These are phyloP conservation scores for Entomobrya proxima DNA, from an alignment of 2,888 invertebrate genomes.

Conservation along the genomic window DNA sequence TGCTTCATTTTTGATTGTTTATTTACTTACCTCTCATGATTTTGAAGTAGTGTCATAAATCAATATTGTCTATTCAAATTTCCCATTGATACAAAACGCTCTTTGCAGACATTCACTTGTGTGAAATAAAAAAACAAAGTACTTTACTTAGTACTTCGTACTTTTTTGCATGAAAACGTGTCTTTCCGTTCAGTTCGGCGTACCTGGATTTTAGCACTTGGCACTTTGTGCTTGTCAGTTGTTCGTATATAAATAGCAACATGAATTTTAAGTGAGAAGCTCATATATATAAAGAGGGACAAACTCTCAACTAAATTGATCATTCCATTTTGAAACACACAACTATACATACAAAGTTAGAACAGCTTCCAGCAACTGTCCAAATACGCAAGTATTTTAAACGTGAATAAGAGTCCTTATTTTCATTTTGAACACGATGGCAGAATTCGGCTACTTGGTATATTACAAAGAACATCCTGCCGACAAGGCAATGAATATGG, in stretches of 20 bases:
- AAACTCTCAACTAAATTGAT: not conserved
- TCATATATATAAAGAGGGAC: not conserved
- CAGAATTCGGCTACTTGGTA: conserved; percentile 32
- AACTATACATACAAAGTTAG: not conserved
- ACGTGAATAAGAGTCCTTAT: too few relatives aligned
- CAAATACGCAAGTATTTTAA: not conserved
- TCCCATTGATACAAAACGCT: too few relatives aligned
- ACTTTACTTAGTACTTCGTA: too few relatives aligned
- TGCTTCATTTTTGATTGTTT: not conserved
- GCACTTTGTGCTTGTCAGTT: not conserved
- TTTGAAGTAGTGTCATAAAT: too few relatives aligned
- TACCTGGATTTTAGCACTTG: not conserved
- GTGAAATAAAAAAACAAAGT: too few relatives aligned
- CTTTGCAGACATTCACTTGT: too few relatives aligned
- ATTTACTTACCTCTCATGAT: not conserved
- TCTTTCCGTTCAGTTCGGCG: too few relatives aligned
- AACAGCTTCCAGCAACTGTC: not conserved
- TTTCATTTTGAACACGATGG: too few relatives aligned
- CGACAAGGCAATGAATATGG: not conserved
- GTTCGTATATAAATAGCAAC: not conserved
- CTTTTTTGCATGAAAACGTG: too few relatives aligned
- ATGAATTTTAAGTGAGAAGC: not conserved
- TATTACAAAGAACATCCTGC: conserved; percentile 34
- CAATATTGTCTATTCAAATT: too few relatives aligned
- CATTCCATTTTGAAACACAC: not conserved